Evolutionary conservation across 2,797 vertebrate species (phyloP), one percentile per base, ranked within the genome.

Genomic region (Anisognathus igniventris): DNA sequence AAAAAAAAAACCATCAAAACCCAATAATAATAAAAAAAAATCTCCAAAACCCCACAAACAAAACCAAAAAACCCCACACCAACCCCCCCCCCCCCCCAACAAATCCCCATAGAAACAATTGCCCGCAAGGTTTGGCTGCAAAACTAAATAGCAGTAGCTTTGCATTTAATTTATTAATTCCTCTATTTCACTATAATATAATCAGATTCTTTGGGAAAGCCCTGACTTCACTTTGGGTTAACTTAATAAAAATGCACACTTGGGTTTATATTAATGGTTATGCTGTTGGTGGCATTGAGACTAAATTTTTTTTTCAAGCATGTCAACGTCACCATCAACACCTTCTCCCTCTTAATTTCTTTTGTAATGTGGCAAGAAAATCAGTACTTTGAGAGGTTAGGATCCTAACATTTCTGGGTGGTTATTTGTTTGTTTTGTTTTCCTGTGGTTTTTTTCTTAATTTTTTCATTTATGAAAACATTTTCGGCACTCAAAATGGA

Each of bases 291-390:
- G 82, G 21, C 33, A 28, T 23, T 31, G 57, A 72, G 37, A 58
- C 4, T 40, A n/a, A 57, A 57, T 91, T 86, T 19, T 42, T 42
- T 42, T 42, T 93, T 89, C 47, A 35, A n/a, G 24, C 6, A 0
- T 40, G 30, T 85, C 50, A 72, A 14, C 53, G 37, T 79, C 64
- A 50, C 35, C 37, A 57, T 33, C 37, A 85, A 14, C 25, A 27
- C 9, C 35, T 77, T 91, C 44, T 76, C 25, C 12, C 10, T 83
- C 35, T 71, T 77, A 42, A 87, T 91, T 72, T 86, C 17, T 74
- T 89, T 45, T 68, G 30, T 56, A 85, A 83, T 35, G n/a, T 61
- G 58, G 4, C 37, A 70, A 76, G 44, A 75, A 13, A 81, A 67
- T 84, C 66, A 73, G 9, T 82, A 68, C 14, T 58, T 27, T 44